phyloP scores from a whole-genome alignment of 2,113 vertebrate species.

The Dryoscopus gambensis region DNA sequence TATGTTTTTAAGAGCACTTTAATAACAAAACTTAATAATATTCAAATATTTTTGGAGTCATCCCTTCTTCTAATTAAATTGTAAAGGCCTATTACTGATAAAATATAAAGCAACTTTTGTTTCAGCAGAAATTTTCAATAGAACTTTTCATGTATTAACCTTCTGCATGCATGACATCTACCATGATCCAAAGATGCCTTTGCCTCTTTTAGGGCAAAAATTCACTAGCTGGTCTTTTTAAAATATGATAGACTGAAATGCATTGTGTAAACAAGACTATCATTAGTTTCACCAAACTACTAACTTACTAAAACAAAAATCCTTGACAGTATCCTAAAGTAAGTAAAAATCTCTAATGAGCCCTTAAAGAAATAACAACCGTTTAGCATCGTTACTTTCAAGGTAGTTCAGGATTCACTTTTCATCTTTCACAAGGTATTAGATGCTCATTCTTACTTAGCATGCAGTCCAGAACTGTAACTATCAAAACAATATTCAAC shows the following conservation, averaged over 20 bases:
- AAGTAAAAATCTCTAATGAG: not conserved
- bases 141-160: not conserved
- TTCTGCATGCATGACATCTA: not conserved
- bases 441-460: conserved; percentile 25
- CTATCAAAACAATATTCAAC: conserved; percentile 47
- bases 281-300: not conserved
- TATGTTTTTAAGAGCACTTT: not conserved
- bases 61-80: not conserved
- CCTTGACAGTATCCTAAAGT: not conserved
- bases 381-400: not conserved
- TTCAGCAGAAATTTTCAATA: not conserved
- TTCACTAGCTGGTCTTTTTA: not conserved
- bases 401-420: not conserved
- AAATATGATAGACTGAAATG: not conserved
- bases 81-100: not conserved
- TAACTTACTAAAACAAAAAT: not conserved
- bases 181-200: not conserved
- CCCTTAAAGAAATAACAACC: not conserved
- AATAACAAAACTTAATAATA: not conserved
- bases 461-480: not conserved
- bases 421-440: not conserved
- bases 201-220: not conserved
- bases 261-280: not conserved
- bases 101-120: not conserved
- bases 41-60: not conserved